Percentiles rank a stretch among this genome's conserved stretches.
Conservation (phyloP, 92 coral and sea anemone genomes). For the Parazoanthus darwini region DNA sequence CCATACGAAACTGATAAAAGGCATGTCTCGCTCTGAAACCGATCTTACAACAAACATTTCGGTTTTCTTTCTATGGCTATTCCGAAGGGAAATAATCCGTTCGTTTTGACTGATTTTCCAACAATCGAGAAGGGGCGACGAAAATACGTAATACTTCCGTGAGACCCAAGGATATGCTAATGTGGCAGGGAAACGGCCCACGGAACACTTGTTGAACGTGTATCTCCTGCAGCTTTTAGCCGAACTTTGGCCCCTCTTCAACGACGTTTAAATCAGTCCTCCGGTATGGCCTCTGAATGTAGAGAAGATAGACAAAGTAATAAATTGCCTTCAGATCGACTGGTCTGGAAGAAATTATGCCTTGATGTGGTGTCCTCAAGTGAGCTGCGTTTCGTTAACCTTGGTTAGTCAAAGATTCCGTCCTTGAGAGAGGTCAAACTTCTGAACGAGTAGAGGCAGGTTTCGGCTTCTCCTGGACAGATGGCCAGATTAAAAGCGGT, state of each 20-base stretch:
- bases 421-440: not conserved
- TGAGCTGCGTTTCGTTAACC: not conserved
- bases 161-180: not conserved
- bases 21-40: not conserved
- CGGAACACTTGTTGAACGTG: not conserved
- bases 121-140: not conserved
- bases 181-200: not conserved
- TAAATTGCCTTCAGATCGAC: too few relatives aligned
- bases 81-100: not conserved
- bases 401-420: not conserved
- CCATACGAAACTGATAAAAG: not conserved
- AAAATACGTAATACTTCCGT: slow-evolving; percentile 18
- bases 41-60: not conserved
- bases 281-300: not conserved
- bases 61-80: not conserved
- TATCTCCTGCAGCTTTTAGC: not conserved
- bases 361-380: not conserved
- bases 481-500: not conserved
- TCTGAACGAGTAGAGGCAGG: not conserved
- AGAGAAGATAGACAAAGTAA: not conserved
- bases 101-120: not conserved
- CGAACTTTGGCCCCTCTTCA: not conserved
- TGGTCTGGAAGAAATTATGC: not conserved
- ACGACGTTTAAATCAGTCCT: not conserved
- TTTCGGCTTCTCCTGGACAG: not conserved